Conservation (phyloP, 2,888 invertebrate genomes). For the Cacoxenus indagator region DNA sequence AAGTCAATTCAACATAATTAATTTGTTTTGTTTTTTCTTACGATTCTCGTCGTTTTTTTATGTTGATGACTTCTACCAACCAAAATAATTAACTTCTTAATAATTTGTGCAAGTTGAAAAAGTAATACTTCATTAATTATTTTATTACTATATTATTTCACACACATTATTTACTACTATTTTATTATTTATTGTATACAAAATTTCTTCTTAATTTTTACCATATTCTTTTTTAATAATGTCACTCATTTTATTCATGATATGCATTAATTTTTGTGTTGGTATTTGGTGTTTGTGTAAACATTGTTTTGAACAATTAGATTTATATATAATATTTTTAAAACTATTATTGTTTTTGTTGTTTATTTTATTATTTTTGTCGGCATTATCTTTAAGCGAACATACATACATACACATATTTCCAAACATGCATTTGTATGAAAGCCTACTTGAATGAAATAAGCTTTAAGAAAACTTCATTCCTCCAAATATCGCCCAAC, state of each 20-base stretch:
- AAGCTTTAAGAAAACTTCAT: conserved; percentile 31
- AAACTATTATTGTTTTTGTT: conserved; percentile 23
- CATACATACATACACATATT: conserved; percentile 15
- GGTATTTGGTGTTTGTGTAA: conserved; percentile 19
- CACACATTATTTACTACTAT: conserved; percentile 23
- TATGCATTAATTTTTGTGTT: not conserved
- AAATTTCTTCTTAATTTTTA: not conserved
- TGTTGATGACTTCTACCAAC: conserved; percentile 20
- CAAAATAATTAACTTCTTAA: conserved; percentile 37
- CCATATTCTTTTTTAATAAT: not conserved
- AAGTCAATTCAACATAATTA: too few species aligned
- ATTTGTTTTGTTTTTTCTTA: not conserved
- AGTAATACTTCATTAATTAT: conserved; percentile 50
- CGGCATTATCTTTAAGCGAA: conserved; percentile 10
- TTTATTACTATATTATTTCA: conserved; percentile 31
- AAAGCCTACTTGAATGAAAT: conserved; percentile 27
- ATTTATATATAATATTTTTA: not conserved
- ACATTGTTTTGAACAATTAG: conserved; percentile 13
- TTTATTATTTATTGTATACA: not conserved
- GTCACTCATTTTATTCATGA: not conserved
- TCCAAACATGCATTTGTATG: conserved; percentile 37
- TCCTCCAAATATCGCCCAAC: too few species aligned
- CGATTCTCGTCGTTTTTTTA: not conserved
- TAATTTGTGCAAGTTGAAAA: conserved; percentile 67
- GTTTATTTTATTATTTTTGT: conserved; percentile 18